A percentile compares a stretch with the other conserved stretches of the same genome.
Conservation (phyloP, 2,888 invertebrate genomes). For the Apodemia hepburni region DNA sequence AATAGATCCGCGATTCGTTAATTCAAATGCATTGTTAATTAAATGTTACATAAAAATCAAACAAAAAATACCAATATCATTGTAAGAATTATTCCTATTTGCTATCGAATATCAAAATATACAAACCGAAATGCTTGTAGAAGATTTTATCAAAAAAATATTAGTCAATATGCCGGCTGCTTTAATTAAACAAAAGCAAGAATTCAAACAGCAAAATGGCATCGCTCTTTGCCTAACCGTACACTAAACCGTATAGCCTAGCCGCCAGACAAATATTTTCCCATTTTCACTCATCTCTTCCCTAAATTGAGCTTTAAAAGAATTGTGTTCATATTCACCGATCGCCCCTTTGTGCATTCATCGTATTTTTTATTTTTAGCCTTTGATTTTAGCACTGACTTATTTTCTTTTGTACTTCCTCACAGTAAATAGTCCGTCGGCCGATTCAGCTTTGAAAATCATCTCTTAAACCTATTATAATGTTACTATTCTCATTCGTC, state of each 20-base stretch:
- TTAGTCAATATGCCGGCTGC: not conserved
- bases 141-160: not conserved
- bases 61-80: too few species aligned
- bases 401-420: not conserved
- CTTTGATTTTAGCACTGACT: not conserved
- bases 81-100: too few species aligned
- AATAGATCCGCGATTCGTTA: too few species aligned
- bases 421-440: not conserved
- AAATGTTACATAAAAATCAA: too few species aligned
- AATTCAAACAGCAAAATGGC: not conserved
- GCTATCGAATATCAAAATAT: not conserved
- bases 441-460: too few species aligned
- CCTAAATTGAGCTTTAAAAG: conserved; percentile 65
- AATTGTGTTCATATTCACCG: conserved; percentile 30
- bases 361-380: not conserved
- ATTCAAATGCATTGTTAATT: too few species aligned
- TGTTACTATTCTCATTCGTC: too few species aligned
- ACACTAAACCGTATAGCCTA: conserved; percentile 17
- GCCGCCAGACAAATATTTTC: conserved; percentile 75
- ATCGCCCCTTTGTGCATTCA: not conserved
- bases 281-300: conserved; percentile 60
- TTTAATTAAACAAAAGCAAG: not conserved
- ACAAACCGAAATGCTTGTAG: not conserved
- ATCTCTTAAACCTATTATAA: too few species aligned
- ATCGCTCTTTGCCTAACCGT: not conserved